A percentile compares a stretch with the other conserved stretches of the same genome.
phyloP scores from a whole-genome alignment of 2,797 vertebrate species.

The Syngnathus acus region DNA sequence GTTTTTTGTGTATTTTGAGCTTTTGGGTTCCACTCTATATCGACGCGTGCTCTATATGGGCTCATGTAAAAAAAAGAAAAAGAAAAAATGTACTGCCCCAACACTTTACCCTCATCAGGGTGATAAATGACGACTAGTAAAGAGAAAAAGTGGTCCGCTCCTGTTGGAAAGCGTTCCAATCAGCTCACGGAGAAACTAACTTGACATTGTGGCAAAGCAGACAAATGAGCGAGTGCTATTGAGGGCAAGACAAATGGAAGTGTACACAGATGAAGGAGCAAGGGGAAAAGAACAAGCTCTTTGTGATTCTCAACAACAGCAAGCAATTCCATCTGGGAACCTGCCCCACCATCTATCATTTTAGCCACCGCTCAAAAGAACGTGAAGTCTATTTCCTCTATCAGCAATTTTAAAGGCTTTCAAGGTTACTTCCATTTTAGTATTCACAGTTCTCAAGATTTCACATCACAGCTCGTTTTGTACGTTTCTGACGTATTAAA shows the following conservation, averaged over 20 bases:
- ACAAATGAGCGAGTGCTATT: constrained; percentile 23
- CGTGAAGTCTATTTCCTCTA: constrained; percentile 38
- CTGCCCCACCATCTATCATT: constrained; percentile 51
- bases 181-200: constrained; percentile 18
- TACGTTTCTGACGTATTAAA: background rate
- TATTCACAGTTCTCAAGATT: constrained; percentile 25
- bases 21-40: background rate
- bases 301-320: constrained; percentile 36
- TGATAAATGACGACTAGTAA: constrained; percentile 28
- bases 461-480: background rate
- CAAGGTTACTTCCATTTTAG: constrained; percentile 34
- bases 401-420: constrained; percentile 46
- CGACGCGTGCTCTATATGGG: background rate
- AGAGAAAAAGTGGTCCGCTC: constrained; percentile 8
- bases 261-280: constrained; percentile 40
- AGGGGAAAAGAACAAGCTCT: constrained; percentile 29
- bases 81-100: background rate
- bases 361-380: constrained; percentile 38
- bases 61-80: constrained; percentile 13
- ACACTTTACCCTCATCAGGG: constrained; percentile 21
- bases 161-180: constrained; percentile 17
- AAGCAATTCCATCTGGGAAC: constrained; percentile 37
- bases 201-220: constrained; percentile 10
- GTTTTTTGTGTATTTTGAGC: background rate
- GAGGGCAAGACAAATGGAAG: constrained; percentile 40